phyloP scores from a whole-genome alignment of 2,113 vertebrate species.

The Myiozetetes cayanensis region DNA sequence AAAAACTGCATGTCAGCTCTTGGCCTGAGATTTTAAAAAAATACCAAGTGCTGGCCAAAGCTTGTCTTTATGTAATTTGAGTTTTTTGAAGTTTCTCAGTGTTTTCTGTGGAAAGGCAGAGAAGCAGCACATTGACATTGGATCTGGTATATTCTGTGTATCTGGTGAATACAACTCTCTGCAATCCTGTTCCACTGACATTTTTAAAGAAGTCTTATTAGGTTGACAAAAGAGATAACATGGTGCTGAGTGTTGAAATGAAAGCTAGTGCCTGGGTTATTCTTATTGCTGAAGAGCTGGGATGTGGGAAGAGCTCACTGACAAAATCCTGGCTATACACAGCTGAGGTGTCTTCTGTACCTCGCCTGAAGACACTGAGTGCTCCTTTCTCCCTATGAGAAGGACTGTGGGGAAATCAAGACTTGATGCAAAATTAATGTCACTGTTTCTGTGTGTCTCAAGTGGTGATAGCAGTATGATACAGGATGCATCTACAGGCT shows the following conservation, averaged over 20 bases:
- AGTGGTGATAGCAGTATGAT: neutral
- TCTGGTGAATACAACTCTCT: neutral
- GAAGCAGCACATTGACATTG: neutral
- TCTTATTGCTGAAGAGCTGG: neutral
- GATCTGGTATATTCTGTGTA: neutral
- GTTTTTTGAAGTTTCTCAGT: neutral
- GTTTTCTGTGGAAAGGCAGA: neutral
- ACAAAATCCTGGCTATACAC: neutral
- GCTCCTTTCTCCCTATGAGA: neutral
- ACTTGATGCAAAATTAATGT: neutral
- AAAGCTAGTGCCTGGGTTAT: neutral
- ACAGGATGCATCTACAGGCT: neutral
- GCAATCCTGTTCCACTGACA: neutral
- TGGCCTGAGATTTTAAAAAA: neutral
- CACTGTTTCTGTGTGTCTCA: fast-evolving
- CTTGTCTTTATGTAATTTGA: neutral
- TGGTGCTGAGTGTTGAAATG: neutral
- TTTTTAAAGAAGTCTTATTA: neutral
- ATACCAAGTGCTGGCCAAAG: neutral
- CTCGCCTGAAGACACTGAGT: neutral
- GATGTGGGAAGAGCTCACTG: neutral
- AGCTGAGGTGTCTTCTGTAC: neutral
- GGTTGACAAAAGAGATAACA: neutral
- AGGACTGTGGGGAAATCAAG: fast-evolving
- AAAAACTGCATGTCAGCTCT: neutral